A percentile compares a stretch with the other conserved stretches of the same genome.
phyloP scores from a whole-genome alignment of 2,888 invertebrate genomes.

The Hyalella azteca region DNA sequence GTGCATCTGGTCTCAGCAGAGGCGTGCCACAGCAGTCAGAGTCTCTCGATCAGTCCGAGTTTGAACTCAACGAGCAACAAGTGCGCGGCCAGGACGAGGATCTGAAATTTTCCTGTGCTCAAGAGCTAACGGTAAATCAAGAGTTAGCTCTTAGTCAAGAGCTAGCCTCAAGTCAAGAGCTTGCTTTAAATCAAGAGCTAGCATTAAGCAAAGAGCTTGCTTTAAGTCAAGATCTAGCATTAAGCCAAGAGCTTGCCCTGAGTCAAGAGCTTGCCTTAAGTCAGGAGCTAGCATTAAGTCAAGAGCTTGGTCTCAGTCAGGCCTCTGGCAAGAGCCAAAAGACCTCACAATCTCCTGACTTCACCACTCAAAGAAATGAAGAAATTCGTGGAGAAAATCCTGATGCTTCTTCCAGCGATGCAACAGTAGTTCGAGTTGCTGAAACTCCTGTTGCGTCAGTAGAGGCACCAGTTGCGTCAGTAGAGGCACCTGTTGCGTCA shows the following conservation, averaged over 20 bases:
- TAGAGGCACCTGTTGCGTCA: background rate
- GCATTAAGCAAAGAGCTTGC: background rate
- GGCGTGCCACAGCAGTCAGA: no score
- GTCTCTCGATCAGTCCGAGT: constrained; percentile 9
- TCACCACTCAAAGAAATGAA: no score
- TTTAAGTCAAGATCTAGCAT: background rate
- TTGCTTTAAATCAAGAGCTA: constrained; percentile 12
- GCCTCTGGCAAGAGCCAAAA: no score
- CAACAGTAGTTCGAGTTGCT: background rate
- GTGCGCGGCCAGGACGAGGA: background rate
- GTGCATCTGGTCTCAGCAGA: no score
- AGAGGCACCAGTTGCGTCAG: background rate
- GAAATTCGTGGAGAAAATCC: no score
- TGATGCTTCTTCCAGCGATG: background rate
- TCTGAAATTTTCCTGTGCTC: background rate
- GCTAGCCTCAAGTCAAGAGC: background rate
- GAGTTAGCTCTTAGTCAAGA: background rate
- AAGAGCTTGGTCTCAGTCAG: no score
- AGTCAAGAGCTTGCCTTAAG: background rate
- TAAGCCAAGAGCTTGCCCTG: background rate
- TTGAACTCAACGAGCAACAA: constrained; percentile 9
- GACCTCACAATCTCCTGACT: no score
- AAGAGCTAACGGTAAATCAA: background rate
- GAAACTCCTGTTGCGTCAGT: constrained; percentile 8
- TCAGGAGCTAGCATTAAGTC: background rate